A percentile compares a stretch with the other conserved stretches of the same genome.
Evolutionary conservation across 2,113 vertebrate species (phyloP).

Genomic region (Crotalus helleri): DNA sequence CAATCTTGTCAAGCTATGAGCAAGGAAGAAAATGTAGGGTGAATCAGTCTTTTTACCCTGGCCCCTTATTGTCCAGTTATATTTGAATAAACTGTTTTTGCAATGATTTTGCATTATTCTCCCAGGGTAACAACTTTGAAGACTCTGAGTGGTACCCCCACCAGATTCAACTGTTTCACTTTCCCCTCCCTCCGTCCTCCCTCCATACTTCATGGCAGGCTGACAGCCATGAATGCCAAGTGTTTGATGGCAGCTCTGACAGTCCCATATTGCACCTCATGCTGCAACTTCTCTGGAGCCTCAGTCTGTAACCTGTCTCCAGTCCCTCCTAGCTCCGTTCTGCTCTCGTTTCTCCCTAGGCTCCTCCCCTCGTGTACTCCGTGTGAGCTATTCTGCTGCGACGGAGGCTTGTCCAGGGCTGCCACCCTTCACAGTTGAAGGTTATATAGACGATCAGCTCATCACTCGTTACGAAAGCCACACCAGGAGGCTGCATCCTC

Average conservation of each 20-base stretch:
- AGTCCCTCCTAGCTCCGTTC: not conserved
- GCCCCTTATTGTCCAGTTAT: no score
- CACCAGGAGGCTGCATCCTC: not conserved
- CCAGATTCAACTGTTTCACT: not conserved
- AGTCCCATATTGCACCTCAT: not conserved
- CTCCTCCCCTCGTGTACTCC: not conserved
- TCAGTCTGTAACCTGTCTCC: not conserved
- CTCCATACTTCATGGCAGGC: not conserved
- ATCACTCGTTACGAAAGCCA: not conserved
- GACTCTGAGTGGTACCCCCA: not conserved
- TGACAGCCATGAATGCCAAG: no score
- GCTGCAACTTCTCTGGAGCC: not conserved
- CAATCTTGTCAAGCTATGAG: no score
- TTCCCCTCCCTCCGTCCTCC: not conserved
- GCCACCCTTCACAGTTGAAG: not conserved
- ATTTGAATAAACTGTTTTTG: no score
- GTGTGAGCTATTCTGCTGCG: no score
- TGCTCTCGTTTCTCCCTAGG: not conserved
- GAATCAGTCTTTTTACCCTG: no score
- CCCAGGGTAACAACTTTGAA: not conserved
- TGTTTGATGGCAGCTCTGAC: no score
- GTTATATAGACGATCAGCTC: conserved; percentile 19
- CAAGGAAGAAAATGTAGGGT: no score
- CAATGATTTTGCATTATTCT: not conserved
- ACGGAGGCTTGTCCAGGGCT: not conserved